Percentiles rank a stretch among this genome's conserved stretches.
Conservation (phyloP, 2,797 vertebrate genomes). For the Thalassophryne amazonica region DNA sequence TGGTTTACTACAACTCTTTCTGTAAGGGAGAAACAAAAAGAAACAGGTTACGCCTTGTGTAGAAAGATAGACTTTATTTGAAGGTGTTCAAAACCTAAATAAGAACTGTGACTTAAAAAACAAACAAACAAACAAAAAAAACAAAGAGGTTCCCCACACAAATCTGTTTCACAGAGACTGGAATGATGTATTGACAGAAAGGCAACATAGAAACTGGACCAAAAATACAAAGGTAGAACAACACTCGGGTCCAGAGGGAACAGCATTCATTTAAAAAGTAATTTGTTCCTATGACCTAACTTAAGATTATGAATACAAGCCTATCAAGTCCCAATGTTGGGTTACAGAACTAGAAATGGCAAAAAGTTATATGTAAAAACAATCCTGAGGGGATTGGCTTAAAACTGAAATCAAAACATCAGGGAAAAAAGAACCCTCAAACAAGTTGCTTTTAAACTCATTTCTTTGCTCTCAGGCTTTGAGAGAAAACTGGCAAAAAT, state of each 20-base stretch:
- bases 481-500: constrained; percentile 7
- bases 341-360: background rate
- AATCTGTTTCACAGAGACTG: constrained; percentile 83
- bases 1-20: constrained; percentile 16
- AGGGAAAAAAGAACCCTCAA: no score
- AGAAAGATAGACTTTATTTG: constrained; percentile 97
- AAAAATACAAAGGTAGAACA: constrained; percentile 45
- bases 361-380: background rate
- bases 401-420: no score
- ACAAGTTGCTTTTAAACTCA: no score
- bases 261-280: constrained; percentile 5
- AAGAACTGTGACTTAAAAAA: constrained; percentile 91
- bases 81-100: constrained; percentile 85
- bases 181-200: constrained; percentile 90
- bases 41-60: constrained; percentile 59
- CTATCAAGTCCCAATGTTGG: constrained; percentile 12
- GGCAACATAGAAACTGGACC: constrained; percentile 76
- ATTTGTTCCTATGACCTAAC: constrained; percentile 28
- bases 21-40: background rate
- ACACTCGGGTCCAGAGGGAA: constrained; percentile 39
- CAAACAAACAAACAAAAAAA: no score
- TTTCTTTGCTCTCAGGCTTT: constrained; percentile 7
- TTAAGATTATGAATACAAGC: constrained; percentile 13
- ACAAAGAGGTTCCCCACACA: constrained; percentile 84
- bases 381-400: background rate